Evolutionary conservation across 1,140 invertebrate species (phyloP).

Genomic region (Hesperophylax magnus): DNA sequence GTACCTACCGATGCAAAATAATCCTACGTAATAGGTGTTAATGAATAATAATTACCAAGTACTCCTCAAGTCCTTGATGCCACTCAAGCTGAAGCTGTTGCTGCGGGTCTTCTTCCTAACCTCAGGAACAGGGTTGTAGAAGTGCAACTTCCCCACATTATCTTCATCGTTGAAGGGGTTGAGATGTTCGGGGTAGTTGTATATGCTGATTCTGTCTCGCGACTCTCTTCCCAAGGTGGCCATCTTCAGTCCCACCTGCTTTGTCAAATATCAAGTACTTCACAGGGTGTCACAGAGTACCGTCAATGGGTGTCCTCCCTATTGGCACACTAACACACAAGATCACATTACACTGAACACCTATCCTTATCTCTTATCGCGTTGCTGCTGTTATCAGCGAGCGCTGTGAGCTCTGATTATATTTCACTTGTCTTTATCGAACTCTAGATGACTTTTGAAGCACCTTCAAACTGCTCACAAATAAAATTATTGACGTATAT

Average conservation of each 20-base stretch:
- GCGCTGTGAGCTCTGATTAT: not conserved
- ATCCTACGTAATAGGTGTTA: not conserved
- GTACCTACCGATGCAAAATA: not conserved
- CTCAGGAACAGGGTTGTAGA: conserved; percentile 66
- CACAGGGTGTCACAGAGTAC: no score
- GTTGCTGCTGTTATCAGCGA: not conserved
- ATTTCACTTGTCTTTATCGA: conserved; percentile 25
- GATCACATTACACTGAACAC: conserved; percentile 12
- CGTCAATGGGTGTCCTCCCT: not conserved
- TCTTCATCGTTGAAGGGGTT: conserved; percentile 81
- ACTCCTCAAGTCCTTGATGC: conserved; percentile 72
- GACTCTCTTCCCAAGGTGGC: conserved; percentile 34
- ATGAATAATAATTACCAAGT: conserved; percentile 61
- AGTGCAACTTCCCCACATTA: conserved; percentile 72
- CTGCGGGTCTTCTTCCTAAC: conserved; percentile 64
- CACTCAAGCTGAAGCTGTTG: conserved; percentile 72
- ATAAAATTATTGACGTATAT: not conserved
- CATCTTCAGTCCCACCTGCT: conserved; percentile 20
- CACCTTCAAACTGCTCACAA: not conserved
- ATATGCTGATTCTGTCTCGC: conserved; percentile 68
- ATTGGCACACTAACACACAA: conserved; percentile 1
- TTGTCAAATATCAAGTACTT: not conserved
- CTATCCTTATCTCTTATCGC: conserved; percentile 21
- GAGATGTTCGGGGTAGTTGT: conserved; percentile 81
- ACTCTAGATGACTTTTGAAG: conserved; percentile 12